These are phyloP conservation scores for Patella ulyssiponensis DNA, from an alignment of 2,888 invertebrate genomes.

Conservation along the genomic window DNA sequence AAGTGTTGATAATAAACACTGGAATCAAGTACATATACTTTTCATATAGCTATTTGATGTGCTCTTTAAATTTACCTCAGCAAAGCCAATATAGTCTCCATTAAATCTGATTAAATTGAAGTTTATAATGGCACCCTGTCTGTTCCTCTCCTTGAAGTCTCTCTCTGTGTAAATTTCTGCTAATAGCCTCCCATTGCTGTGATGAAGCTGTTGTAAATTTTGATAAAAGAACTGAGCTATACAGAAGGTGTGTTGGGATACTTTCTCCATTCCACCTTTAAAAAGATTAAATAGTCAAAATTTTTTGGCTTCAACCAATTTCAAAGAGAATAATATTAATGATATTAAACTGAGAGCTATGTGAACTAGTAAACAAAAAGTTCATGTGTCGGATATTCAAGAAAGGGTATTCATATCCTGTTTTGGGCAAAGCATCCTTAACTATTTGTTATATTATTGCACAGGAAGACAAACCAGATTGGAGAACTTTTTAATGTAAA, in stretches of 20 bases:
- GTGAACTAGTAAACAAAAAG: too few species aligned
- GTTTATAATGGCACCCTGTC: conserved; percentile 89
- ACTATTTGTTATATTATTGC: background rate
- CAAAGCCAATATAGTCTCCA: conserved; percentile 88
- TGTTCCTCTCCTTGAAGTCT: conserved; percentile 73
- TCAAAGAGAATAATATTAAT: background rate
- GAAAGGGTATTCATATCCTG: too few species aligned
- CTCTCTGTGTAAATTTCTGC: conserved; percentile 79
- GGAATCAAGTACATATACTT: too few species aligned
- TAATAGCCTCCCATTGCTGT: conserved; percentile 82
- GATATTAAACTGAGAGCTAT: background rate
- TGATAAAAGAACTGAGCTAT: conserved; percentile 81
- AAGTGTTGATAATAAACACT: too few species aligned
- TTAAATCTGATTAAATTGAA: conserved; percentile 87
- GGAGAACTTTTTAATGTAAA: too few species aligned
- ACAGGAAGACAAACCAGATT: too few species aligned
- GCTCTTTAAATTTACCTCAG: conserved; percentile 79
- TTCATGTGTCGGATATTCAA: too few species aligned
- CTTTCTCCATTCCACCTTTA: conserved; percentile 66
- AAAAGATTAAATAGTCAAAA: conserved; percentile 13
- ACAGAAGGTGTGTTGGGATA: conserved; percentile 80
- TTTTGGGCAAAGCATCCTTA: too few species aligned
- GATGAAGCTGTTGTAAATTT: conserved; percentile 78
- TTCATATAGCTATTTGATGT: too few species aligned
- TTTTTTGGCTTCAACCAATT: background rate